Evolutionary conservation across 2,888 invertebrate genomes (phyloP).

Genomic region (Epistrophella euchroma): DNA sequence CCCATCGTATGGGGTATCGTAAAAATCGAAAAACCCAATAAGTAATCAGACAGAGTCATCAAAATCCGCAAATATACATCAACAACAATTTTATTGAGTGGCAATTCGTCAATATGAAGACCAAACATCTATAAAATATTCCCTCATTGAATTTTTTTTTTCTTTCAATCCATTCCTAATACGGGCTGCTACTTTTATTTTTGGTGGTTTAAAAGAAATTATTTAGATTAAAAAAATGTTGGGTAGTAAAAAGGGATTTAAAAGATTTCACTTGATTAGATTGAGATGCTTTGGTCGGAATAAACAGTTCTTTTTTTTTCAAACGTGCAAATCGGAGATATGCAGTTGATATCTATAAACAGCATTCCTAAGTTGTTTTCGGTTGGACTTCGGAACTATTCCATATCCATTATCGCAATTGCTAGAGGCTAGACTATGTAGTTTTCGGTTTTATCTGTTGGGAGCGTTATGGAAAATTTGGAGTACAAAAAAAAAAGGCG

Average conservation of each 20-base stretch:
- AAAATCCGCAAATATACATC: constrained; percentile 28
- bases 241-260: not conserved
- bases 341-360: too few species aligned
- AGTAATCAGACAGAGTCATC: constrained; percentile 33
- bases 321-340: too few species aligned
- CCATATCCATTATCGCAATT: too few species aligned
- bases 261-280: not conserved
- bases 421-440: too few species aligned
- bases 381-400: too few species aligned
- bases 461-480: too few species aligned
- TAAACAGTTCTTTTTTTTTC: not conserved
- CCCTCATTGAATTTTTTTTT: not conserved
- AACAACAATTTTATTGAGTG: constrained; percentile 44
- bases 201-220: not conserved
- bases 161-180: not conserved
- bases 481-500: too few species aligned
- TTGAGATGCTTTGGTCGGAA: not conserved
- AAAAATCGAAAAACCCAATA: constrained; percentile 31
- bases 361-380: too few species aligned
- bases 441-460: too few species aligned
- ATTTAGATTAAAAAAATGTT: not conserved
- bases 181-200: not conserved
- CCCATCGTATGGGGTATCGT: constrained; percentile 26
- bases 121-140: constrained; percentile 4
- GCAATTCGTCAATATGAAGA: constrained; percentile 40